Conservation (phyloP, 1,140 invertebrate species). For the Apis cerana region DNA sequence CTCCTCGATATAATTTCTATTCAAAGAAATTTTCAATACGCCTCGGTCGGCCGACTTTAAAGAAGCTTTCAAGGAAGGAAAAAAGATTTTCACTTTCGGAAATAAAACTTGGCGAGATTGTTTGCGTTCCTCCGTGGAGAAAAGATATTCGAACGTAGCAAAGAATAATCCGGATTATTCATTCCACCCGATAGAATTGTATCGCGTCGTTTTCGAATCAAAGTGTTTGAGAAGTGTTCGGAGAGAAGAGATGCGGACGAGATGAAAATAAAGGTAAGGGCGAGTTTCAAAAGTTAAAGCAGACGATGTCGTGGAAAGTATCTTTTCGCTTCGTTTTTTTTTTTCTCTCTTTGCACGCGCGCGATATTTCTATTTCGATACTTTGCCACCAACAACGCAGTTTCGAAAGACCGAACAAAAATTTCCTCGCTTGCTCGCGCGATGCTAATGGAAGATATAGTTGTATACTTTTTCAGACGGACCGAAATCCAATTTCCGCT, state of each 20-base stretch:
- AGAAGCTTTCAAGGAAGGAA: not conserved
- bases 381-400: not conserved
- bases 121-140: not conserved
- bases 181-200: not conserved
- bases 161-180: not conserved
- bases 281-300: not conserved
- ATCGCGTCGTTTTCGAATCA: not conserved
- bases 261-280: not conserved
- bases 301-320: not conserved
- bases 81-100: not conserved
- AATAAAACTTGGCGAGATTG: not conserved
- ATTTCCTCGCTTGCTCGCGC: slow-evolving; percentile 25
- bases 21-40: not conserved
- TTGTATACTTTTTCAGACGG: slow-evolving; percentile 69
- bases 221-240: not conserved
- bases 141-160: too few relatives aligned
- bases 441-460: not conserved
- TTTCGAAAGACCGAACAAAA: not conserved
- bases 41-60: not conserved
- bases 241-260: not conserved
- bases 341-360: not conserved
- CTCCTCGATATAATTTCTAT: not conserved
- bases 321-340: not conserved
- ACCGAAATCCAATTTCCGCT: slow-evolving; percentile 77
- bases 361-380: not conserved